Conservation (phyloP, 2,113 vertebrate genomes). For the Passer montanus region DNA sequence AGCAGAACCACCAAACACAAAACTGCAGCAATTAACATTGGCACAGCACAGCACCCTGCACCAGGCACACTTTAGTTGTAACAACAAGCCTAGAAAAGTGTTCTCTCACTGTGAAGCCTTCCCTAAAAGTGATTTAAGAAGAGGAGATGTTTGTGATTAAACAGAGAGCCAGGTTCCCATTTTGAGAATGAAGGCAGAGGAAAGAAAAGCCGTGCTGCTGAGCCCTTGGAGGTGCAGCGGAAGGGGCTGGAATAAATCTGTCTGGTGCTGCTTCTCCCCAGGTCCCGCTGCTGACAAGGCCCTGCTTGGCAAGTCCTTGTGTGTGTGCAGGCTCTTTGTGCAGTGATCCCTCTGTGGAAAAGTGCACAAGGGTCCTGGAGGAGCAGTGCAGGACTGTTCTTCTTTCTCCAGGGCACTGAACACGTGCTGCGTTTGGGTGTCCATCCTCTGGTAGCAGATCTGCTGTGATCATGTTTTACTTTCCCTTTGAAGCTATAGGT, state of each 20-base stretch:
- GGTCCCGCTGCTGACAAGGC: background rate
- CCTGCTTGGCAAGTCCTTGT: rapidly evolving
- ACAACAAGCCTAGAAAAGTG: background rate
- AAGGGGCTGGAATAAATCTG: background rate
- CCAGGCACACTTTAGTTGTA: rapidly evolving
- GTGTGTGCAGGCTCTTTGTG: background rate
- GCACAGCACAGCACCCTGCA: rapidly evolving
- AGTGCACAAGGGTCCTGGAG: background rate
- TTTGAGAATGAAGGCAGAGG: background rate
- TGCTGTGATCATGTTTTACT: background rate
- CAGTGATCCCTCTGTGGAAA: background rate
- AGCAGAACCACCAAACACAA: background rate
- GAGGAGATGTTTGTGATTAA: background rate
- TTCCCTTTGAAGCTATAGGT: background rate
- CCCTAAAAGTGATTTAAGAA: background rate
- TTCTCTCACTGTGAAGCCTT: background rate
- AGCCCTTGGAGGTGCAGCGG: background rate
- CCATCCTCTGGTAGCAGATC: background rate
- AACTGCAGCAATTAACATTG: background rate
- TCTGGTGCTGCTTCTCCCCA: background rate
- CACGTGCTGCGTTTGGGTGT: rapidly evolving
- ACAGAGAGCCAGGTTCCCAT: background rate
- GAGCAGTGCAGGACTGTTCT: background rate
- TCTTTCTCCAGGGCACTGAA: rapidly evolving
- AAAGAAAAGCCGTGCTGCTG: background rate